A percentile compares a stretch with the other conserved stretches of the same genome.
These are phyloP conservation scores for Octomys mimax DNA, from an alignment of 2,797 vertebrate species.

Conservation along the genomic window DNA sequence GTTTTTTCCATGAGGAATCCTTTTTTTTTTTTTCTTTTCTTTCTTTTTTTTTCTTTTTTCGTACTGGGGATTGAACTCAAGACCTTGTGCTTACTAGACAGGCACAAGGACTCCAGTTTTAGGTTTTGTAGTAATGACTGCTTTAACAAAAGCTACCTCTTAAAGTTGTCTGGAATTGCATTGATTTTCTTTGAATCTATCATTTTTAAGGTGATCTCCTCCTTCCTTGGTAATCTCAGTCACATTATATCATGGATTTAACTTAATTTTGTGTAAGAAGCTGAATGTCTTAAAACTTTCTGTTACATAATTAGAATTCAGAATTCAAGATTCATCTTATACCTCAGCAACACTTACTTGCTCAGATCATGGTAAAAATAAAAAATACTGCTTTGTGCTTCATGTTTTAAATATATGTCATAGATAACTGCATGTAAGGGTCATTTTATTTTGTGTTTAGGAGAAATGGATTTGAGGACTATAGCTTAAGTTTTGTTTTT, in stretches of 20 bases:
- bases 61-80: no score
- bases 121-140: constrained; percentile 51
- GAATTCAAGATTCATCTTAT: constrained; percentile 76
- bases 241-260: not conserved
- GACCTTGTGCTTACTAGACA: no score
- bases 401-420: not conserved
- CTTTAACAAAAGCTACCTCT: constrained; percentile 70
- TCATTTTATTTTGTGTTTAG: constrained; percentile 61
- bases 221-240: not conserved
- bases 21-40: constrained; percentile 51
- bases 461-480: constrained; percentile 23
- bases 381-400: constrained; percentile 73
- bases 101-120: constrained; percentile 72
- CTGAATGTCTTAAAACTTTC: not conserved
- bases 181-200: constrained; percentile 80
- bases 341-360: not conserved
- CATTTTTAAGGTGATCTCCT: not conserved
- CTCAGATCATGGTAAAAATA: constrained; percentile 62
- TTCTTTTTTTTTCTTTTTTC: no score
- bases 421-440: not conserved
- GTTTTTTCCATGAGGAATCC: constrained; percentile 56
- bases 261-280: constrained; percentile 14
- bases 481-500: not conserved
- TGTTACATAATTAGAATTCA: constrained; percentile 52
- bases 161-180: constrained; percentile 70